phyloP scores from a whole-genome alignment of 2,797 vertebrate genomes.

The Enteromius anoplus region DNA sequence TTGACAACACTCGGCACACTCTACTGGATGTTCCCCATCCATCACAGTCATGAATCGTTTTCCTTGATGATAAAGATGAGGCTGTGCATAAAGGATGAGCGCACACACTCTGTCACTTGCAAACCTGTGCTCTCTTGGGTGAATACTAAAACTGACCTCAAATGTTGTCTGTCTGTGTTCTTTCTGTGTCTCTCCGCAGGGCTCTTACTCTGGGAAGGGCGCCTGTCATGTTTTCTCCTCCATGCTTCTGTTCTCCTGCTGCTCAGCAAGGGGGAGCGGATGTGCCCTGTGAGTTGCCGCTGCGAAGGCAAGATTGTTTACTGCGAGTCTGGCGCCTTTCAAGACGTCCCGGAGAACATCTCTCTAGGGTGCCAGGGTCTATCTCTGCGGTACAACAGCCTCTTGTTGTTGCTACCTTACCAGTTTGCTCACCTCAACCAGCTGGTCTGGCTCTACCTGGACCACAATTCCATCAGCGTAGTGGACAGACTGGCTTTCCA shows the following conservation, averaged over 20 bases:
- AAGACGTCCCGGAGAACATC: slow-evolving; percentile 92
- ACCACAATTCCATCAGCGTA: slow-evolving; percentile 89
- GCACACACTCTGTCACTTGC: slow-evolving; percentile 9
- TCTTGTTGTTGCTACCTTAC: slow-evolving; percentile 88
- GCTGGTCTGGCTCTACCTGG: slow-evolving; percentile 96
- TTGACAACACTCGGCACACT: slow-evolving; percentile 4
- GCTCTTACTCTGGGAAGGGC: slow-evolving; percentile 74
- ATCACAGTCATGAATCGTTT: slow-evolving; percentile 19
- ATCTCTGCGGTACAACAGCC: slow-evolving; percentile 92
- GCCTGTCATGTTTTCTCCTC: slow-evolving; percentile 76
- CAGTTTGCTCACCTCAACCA: slow-evolving; percentile 96
- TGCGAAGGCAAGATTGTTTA: slow-evolving; percentile 97
- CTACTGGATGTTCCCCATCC: slow-evolving; percentile 18
- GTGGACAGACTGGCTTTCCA: slow-evolving; percentile 91
- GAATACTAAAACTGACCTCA: slow-evolving; percentile 36
- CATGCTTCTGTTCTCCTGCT: slow-evolving; percentile 77
- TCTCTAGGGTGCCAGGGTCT: slow-evolving; percentile 92
- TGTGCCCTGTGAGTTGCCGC: slow-evolving; percentile 90
- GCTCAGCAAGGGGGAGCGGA: slow-evolving; percentile 85
- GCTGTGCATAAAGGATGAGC: slow-evolving; percentile 8
- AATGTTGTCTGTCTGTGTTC: slow-evolving; percentile 49
- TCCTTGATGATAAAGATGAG: slow-evolving; percentile 7
- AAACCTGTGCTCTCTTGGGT: neutral
- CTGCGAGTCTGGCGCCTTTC: slow-evolving; percentile 92
- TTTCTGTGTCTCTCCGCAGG: slow-evolving; percentile 71